Base-by-base conservation (phyloP, 2,888 invertebrate genomes). In the Hirtodrosophila trivittata region DNA sequence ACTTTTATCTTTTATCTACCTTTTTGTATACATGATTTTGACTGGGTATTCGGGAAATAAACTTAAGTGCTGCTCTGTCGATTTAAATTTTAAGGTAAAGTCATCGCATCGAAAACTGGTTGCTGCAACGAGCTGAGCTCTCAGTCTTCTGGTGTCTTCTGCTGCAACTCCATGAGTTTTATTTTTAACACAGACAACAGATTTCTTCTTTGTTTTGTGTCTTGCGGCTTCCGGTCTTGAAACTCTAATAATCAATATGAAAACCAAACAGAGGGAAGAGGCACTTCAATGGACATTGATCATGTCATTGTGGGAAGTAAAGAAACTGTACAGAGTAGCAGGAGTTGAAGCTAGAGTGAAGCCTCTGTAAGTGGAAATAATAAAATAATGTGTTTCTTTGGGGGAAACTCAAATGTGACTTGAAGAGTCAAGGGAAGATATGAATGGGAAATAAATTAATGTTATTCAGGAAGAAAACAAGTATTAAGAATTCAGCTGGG, bases 191-290 rank as follows among this genome's bases (percentile, higher is more conserved):
- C 13, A 10, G 5, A 38, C 46, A 41, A 25, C 30, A 35, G 38
- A 62, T 67, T 43, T 41, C 25, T 16, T 49, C n/a, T 42, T 50
- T 63, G 39, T 35, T 66, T 66, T 63, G 70, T 57, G 71, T 66
- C 57, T 56, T 68, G 78, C 47, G 74, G 86, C 81, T 82, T 82
- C 81, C 81, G 81, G 81, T 86, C 74, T 82, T 84, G 56, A 67
- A 65, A 59, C 56, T 21, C 45, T 59, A 82, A 73, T 60, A 85
- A 85, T 72, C 83, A 75, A 82, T 74, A 64, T 67, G 64, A 42
- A 62, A 42, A 38, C 30, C 52, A 33, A 64, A 46, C 60, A 18
- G 14, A 25, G 42, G 18, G 18, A 21, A 5, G n/a, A n/a, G 18
- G 47, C 55, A 42, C 82, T 74, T 66, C 52, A 75, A 71, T 82